Evolutionary conservation across 1,140 invertebrate genomes (phyloP).

Genomic region (Bombus sibiricus): DNA sequence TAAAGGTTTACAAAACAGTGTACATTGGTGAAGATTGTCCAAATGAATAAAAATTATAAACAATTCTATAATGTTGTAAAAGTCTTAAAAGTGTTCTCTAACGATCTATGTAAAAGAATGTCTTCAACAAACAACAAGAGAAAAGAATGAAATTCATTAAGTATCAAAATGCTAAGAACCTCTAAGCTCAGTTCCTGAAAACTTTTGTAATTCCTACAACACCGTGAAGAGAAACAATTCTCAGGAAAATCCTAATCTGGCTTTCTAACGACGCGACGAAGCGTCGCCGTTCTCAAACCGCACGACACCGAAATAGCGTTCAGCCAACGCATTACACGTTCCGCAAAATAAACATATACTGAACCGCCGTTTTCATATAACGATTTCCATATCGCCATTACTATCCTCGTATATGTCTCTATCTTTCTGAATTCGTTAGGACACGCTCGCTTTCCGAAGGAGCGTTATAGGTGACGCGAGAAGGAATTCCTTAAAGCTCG

Average conservation of each 20-base stretch:
- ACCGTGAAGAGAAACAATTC: background rate
- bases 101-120: too few species aligned
- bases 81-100: too few species aligned
- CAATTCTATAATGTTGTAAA: too few species aligned
- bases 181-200: background rate
- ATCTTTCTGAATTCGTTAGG: slow-evolving; percentile 1
- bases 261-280: background rate
- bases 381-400: background rate
- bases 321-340: background rate
- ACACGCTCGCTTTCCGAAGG: background rate
- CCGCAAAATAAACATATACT: background rate
- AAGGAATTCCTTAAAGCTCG: background rate
- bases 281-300: background rate
- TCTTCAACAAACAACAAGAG: too few species aligned
- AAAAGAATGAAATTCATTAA: background rate
- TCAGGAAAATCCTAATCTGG: background rate
- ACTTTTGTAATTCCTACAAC: slow-evolving; percentile 10
- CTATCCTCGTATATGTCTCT: background rate
- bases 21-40: too few species aligned
- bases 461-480: too few species aligned
- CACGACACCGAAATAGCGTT: slow-evolving; percentile 4
- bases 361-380: background rate
- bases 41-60: too few species aligned
- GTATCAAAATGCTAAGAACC: background rate
- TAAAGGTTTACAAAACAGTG: too few species aligned